phyloP scores from a whole-genome alignment of 2,888 invertebrate genomes.

The Syrista parreyssii region DNA sequence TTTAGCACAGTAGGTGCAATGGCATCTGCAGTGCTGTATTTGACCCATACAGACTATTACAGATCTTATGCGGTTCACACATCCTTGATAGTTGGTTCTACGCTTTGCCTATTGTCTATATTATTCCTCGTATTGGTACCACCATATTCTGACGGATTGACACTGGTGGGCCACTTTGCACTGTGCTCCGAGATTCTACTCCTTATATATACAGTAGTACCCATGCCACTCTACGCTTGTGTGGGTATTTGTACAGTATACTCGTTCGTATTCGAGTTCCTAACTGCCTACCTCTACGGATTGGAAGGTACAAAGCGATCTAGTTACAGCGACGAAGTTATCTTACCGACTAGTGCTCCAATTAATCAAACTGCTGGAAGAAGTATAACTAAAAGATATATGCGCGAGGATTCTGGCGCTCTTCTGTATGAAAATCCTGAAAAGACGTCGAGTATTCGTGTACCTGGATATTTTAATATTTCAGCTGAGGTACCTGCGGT shows the following conservation, averaged over 20 bases:
- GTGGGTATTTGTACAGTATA: conserved; percentile 83
- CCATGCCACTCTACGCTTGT: conserved; percentile 89
- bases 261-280: conserved; percentile 86
- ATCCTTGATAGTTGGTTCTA: conserved; percentile 78
- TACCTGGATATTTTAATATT: neutral
- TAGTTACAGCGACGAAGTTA: neutral
- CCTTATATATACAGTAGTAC: conserved; percentile 92
- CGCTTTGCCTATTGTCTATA: conserved; percentile 78
- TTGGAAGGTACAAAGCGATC: conserved; percentile 16
- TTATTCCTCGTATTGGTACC: conserved; percentile 70
- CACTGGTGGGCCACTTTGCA: conserved; percentile 84
- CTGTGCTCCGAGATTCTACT: conserved; percentile 89
- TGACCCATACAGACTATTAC: conserved; percentile 81
- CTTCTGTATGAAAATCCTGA: neutral
- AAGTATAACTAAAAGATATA: neutral
- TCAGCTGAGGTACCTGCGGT: neutral
- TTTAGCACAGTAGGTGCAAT: conserved; percentile 76
- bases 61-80: conserved; percentile 75
- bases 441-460: neutral
- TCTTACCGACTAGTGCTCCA: neutral
- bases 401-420: neutral
- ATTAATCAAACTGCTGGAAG: neutral
- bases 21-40: conserved; percentile 74
- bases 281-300: conserved; percentile 68
- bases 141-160: conserved; percentile 71